A percentile compares a stretch with the other conserved stretches of the same genome.
These are phyloP conservation scores for Sycophila texana DNA, from an alignment of 2,888 invertebrate species.

Conservation along the genomic window DNA sequence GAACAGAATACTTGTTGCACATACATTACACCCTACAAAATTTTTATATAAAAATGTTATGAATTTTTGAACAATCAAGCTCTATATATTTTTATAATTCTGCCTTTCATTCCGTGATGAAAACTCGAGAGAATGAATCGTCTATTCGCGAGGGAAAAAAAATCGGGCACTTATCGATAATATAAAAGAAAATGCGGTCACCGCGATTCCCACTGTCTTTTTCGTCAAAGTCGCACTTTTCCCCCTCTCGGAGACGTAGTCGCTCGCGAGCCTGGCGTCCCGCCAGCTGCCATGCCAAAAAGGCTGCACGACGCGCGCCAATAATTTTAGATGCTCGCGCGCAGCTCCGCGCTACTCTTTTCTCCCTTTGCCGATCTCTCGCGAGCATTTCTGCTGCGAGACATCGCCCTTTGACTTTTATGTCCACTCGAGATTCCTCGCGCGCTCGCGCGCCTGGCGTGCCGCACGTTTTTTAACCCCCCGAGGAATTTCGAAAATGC, in stretches of 20 bases:
- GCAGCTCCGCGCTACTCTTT: not conserved
- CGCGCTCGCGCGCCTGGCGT: not conserved
- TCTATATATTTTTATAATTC: no score
- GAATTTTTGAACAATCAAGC: no score
- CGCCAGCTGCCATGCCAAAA: conserved; percentile 1
- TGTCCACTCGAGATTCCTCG: not conserved
- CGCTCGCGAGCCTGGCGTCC: not conserved
- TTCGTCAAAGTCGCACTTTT: not conserved
- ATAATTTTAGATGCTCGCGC: not conserved
- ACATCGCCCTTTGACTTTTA: not conserved
- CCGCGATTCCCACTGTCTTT: not conserved
- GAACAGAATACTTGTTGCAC: no score
- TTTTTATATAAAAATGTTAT: no score
- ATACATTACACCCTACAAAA: no score
- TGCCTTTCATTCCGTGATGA: no score
- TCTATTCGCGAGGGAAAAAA: no score
- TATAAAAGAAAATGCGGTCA: not conserved
- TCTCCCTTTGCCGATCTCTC: not conserved
- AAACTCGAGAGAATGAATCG: no score
- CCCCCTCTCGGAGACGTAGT: not conserved
- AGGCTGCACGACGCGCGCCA: conserved; percentile 6
- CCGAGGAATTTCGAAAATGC: no score
- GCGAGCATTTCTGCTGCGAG: not conserved
- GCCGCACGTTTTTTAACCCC: not conserved
- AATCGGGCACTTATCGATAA: not conserved